A percentile compares a stretch with the other conserved stretches of the same genome.
Evolutionary conservation across 1,140 invertebrate species (phyloP).

Genomic region (Trinorchestia longiramus): DNA sequence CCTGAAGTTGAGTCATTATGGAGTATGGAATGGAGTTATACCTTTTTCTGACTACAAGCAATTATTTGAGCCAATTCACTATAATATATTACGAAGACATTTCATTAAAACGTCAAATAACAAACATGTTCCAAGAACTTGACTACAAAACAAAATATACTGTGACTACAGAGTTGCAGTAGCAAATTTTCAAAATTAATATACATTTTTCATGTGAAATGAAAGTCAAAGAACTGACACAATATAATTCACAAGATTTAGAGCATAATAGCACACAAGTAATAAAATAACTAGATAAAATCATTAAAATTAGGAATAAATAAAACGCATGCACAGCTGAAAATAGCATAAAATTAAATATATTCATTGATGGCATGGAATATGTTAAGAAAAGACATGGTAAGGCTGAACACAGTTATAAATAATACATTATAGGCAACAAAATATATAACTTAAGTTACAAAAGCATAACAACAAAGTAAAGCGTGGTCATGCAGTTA

Average conservation of each 20-base stretch:
- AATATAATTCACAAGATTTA: too few relatives aligned
- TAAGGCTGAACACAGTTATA: not conserved
- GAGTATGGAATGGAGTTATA: not conserved
- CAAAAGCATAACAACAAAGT: slow-evolving; percentile 67
- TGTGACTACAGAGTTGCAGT: too few relatives aligned
- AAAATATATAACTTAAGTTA: not conserved
- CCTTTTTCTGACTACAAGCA: not conserved
- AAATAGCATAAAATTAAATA: not conserved
- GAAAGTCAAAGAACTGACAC: too few relatives aligned
- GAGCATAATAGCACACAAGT: not conserved
- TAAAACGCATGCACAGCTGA: not conserved
- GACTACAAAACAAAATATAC: too few relatives aligned
- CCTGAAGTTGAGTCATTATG: not conserved
- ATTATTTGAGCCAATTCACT: not conserved
- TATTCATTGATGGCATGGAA: not conserved
- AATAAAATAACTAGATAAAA: not conserved
- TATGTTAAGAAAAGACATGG: not conserved
- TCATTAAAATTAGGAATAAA: not conserved
- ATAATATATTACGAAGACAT: not conserved
- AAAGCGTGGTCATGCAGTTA: slow-evolving; percentile 24
- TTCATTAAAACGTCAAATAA: not conserved
- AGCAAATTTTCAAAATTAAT: too few relatives aligned
- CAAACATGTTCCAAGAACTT: too few relatives aligned
- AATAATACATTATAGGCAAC: slow-evolving; percentile 60
- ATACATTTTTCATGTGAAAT: too few relatives aligned